A percentile compares a stretch with the other conserved stretches of the same genome.
phyloP scores from a whole-genome alignment of 37 sponge, comb jelly and placozoan genomes.

The Crambe crambe region DNA sequence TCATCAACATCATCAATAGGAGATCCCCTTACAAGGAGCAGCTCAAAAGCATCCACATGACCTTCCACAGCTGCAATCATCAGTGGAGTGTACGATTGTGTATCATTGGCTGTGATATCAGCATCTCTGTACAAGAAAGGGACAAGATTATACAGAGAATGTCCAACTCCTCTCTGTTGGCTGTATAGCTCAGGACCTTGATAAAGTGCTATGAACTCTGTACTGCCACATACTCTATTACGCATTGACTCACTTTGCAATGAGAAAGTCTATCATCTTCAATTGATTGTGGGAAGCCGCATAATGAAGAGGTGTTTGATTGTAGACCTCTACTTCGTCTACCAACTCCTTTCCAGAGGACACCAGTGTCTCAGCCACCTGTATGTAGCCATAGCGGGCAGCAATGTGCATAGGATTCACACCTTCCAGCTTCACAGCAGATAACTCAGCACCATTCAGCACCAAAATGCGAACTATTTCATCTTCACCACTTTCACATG shows the following conservation, averaged over 20 bases:
- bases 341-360: slow-evolving; percentile 23
- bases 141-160: too few species aligned
- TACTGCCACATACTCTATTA: too few species aligned
- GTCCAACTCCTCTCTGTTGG: too few species aligned
- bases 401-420: slow-evolving; percentile 85
- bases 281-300: slow-evolving; percentile 78
- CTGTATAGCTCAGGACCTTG: too few species aligned
- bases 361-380: slow-evolving; percentile 67
- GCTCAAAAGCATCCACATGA: slow-evolving; percentile 40
- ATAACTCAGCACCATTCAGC: slow-evolving; percentile 41
- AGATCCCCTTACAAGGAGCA: slow-evolving; percentile 31
- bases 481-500: slow-evolving; percentile 71
- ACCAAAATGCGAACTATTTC: slow-evolving; percentile 71
- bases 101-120: slow-evolving; percentile 46
- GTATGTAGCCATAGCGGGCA: slow-evolving; percentile 67
- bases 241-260: slow-evolving; percentile 74
- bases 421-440: slow-evolving; percentile 42
- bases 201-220: too few species aligned
- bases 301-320: slow-evolving; percentile 80
- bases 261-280: slow-evolving; percentile 81
- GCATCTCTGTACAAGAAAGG: slow-evolving; percentile 21
- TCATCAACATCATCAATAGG: slow-evolving; percentile 51
- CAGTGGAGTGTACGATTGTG: slow-evolving; percentile 65
- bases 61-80: slow-evolving; percentile 55
- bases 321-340: slow-evolving; percentile 35